Base-by-base conservation (phyloP, 2,113 vertebrate genomes). In the Stegostoma tigrinum region DNA sequence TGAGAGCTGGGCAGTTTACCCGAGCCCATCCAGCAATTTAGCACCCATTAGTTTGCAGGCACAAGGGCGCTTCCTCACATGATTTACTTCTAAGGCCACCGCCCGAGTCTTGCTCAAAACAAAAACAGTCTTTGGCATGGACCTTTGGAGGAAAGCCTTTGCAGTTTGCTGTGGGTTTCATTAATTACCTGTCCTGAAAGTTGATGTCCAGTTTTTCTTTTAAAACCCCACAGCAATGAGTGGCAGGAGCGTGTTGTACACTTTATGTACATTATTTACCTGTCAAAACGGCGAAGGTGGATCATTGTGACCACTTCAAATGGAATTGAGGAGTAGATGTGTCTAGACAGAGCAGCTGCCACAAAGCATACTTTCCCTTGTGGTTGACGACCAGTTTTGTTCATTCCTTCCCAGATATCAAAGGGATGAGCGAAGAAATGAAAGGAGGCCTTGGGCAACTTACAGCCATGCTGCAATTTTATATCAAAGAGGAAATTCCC, bases 391-490 rank as follows among this genome's bases (percentile, higher is more conserved):
- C 10, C 96, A 55, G 94, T 96, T 96, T 96, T 96, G 97, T 96
- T 96, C 45, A 83, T 45, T 95, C 96, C 96, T 23, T 55, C 80
- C 95, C 97, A 99, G 99, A 99, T 97, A 96, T 97, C 96, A 97
- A 96, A 96, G 97, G 96, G 34, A 97, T 99, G 96, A 98, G 97
- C 96, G 98, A 98, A 97, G 97, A 99, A 96, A 99, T 98, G 98
- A 98, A 97, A 96, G 97, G 98, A 8, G 98, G 99, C 96, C 97
- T 99, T 95, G 97, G 97, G 97, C 98, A 98, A 45, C 98, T 99
- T 94, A 97, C 97, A 0, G 96, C 97, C 96, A 98, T 98, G 0
- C 98, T 99, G 96, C 97, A 98, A 87, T 96, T 98, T 96, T 99
- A 99, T 97, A 96, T 99, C 96, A 97, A 97, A 96, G 97, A 97